Percentiles rank a stretch among this genome's conserved stretches.
Conservation (phyloP, 2,888 invertebrate species). For the Orchestes rusci region DNA sequence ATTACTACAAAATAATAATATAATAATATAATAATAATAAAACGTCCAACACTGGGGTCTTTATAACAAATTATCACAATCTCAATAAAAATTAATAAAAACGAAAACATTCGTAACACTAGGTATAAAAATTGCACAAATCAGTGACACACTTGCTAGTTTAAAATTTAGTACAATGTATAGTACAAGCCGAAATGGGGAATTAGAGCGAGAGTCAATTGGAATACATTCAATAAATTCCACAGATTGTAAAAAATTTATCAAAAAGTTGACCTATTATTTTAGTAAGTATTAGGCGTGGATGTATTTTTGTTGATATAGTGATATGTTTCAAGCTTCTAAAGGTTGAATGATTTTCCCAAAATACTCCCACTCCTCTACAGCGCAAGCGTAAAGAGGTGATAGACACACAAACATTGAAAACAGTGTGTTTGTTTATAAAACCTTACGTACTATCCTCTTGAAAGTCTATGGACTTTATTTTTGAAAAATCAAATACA, state of each 20-base stretch:
- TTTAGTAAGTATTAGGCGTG: too few relatives aligned
- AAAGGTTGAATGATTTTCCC: too few relatives aligned
- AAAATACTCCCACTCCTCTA: too few relatives aligned
- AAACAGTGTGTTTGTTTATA: slow-evolving; percentile 40
- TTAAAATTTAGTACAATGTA: slow-evolving; percentile 24
- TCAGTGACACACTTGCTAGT: slow-evolving; percentile 40
- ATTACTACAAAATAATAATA: too few relatives aligned
- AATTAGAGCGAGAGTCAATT: slow-evolving; percentile 15
- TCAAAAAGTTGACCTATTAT: background rate
- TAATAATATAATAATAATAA: slow-evolving; percentile 20
- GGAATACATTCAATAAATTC: background rate
- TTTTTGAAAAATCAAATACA: slow-evolving; percentile 28
- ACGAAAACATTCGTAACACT: slow-evolving; percentile 31
- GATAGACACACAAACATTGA: slow-evolving; percentile 46
- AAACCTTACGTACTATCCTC: slow-evolving; percentile 39
- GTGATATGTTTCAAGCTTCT: too few relatives aligned
- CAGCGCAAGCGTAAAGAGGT: slow-evolving; percentile 39
- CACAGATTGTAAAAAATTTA: background rate
- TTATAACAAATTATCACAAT: slow-evolving; percentile 38
- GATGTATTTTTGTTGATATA: too few relatives aligned
- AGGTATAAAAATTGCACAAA: slow-evolving; percentile 41
- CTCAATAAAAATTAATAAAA: slow-evolving; percentile 29
- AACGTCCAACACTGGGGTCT: slow-evolving; percentile 29
- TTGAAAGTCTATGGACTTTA: slow-evolving; percentile 32
- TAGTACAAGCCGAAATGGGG: slow-evolving; percentile 30